A percentile compares a stretch with the other conserved stretches of the same genome.
Conservation (phyloP, 1,140 invertebrate genomes). For the Aphis craccivora region DNA sequence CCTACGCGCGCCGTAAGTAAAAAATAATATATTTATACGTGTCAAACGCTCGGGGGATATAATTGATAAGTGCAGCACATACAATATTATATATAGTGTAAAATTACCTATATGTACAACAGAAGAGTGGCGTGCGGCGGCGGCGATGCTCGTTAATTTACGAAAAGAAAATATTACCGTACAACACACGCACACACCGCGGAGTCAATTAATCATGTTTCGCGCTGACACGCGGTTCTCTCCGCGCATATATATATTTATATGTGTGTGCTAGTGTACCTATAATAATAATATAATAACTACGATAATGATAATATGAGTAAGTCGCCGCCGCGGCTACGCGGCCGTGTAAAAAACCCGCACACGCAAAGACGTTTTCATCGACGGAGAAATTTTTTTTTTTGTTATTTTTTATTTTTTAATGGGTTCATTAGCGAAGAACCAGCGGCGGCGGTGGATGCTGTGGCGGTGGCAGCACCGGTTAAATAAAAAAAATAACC, state of each 20-base stretch:
- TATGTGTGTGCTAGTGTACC: background rate
- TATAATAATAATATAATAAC: constrained; percentile 5
- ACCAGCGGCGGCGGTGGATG: background rate
- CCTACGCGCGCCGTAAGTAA: background rate
- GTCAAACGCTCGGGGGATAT: constrained; percentile 48
- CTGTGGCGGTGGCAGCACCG: background rate
- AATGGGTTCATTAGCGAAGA: constrained; percentile 54
- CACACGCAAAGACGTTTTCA: constrained; percentile 13
- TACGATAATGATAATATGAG: constrained; percentile 40
- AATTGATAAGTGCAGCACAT: constrained; percentile 41
- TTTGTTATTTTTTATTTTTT: constrained; percentile 30
- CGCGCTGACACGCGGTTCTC: constrained; percentile 49
- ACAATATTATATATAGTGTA: constrained; percentile 8
- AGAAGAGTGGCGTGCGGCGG: background rate
- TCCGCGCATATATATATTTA: background rate
- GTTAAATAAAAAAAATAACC: background rate
- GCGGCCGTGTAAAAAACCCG: background rate
- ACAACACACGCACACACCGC: background rate
- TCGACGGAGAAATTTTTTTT: constrained; percentile 4
- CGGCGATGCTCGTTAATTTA: constrained; percentile 51
- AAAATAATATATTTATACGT: constrained; percentile 31
- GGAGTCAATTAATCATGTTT: constrained; percentile 54
- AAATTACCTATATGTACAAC: background rate
- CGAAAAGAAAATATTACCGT: constrained; percentile 33
- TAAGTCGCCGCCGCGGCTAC: constrained; percentile 22